Conservation (phyloP, 2,113 vertebrate genomes). For the Buteo buteo region DNA sequence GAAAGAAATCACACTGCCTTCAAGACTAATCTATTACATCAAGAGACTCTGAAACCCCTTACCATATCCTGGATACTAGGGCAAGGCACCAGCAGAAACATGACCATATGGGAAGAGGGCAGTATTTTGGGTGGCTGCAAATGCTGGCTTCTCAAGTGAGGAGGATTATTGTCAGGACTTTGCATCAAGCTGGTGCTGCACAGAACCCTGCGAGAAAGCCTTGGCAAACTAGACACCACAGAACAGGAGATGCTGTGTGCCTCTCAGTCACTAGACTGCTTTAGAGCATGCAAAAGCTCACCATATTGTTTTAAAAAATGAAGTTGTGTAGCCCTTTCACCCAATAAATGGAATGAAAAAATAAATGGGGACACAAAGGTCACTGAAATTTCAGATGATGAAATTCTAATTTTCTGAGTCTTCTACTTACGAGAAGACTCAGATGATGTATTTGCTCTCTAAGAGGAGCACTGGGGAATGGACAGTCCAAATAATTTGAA, state of each 20-base stretch:
- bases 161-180: not conserved
- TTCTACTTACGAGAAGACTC: not conserved
- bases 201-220: not conserved
- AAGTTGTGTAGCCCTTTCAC: not conserved
- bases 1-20: conserved; percentile 88
- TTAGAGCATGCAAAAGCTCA: not conserved
- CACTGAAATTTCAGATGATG: not conserved
- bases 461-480: not conserved
- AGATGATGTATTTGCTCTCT: not conserved
- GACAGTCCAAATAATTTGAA: not conserved
- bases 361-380: not conserved
- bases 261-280: not conserved
- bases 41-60: conserved; percentile 93
- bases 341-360: not conserved
- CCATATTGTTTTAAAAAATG: not conserved
- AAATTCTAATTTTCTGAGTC: not conserved
- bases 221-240: not conserved
- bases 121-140: not conserved
- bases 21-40: conserved; percentile 92
- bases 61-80: conserved; percentile 91
- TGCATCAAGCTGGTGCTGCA: not conserved
- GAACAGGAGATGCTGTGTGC: not conserved
- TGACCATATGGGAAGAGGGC: not conserved
- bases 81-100: conserved; percentile 85
- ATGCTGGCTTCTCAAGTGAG: not conserved